Evolutionary conservation across 2,888 invertebrate genomes (phyloP), one percentile per base, ranked within the genome.

Genomic region (Eupithecia subumbrata): DNA sequence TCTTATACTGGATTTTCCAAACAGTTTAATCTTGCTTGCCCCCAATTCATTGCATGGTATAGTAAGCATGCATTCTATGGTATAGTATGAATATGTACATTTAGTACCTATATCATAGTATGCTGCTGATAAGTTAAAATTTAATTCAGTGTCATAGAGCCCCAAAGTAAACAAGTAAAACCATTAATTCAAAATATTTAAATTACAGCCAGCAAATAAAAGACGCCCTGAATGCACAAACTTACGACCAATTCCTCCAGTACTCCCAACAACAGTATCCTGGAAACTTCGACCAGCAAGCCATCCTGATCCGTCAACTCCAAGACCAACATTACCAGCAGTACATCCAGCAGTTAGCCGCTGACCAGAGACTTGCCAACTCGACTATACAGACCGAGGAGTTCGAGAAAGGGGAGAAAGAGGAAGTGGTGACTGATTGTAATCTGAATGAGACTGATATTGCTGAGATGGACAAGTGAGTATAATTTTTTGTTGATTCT

Each of bases 271-370:
- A 99, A 88, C 99, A 99, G 88, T 97, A 96, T 87, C 97, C 97
- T 0, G 97, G 96, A 3, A 97, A 97, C 89, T 97, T 97, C 1
- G 97, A 97, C 83, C 97, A 99, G 95, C 99, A 99, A 95, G 98
- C 98, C 0, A 96, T 98, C 64, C 95, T 99, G 40, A 98, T 99
- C 76, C 96, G 97, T 74, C 99, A 99, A 88, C 94, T 99, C 68
- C 99, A 99, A 92, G 99, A 99, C 84, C 99, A 99, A 87, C 99
- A 99, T 91, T 99, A 99, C 90, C 98, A 99, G 88, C 99, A 99
- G 88, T 99, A 99, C 90, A 99, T 99, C 96, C 98, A 99, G 85
- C 99, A 99, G 90, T 94, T 99, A 60, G 97, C 96, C 0, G 94
- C 95, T 1, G 93, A 94, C 77, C 89, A 93, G 75, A 82, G 93